Base-by-base conservation (phyloP, 2,797 vertebrate genomes). In the Enteromius unitaeniatus region DNA sequence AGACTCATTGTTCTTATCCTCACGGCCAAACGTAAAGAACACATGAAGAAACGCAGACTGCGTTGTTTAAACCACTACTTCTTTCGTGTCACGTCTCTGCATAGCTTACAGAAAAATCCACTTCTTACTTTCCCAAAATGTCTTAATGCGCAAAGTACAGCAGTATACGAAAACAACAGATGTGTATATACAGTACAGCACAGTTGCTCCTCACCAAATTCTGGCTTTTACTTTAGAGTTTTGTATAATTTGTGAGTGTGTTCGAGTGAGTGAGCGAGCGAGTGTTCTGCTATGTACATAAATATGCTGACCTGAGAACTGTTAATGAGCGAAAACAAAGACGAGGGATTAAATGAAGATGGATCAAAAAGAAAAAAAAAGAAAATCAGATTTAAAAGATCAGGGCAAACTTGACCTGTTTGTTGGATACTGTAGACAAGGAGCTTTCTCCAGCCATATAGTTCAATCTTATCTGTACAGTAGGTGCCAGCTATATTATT, bases 371-470 rank as follows among this genome's bases (percentile, higher is more conserved):
- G 62, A 64, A 42, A n/a, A 91, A 92, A 90, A 92, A 93, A 95
- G 93, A 85, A 34, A 78, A 93, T 89, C 93, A 14, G 9, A 37
- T 79, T 49, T 75, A 51, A 75, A 84, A 85, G 58, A 96, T 97
- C 96, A 96, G 96, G 96, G 95, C 94, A 95, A 91, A 96, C 92
- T 94, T 95, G 94, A 96, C 93, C 95, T 95, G 95, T 97, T 96
- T 95, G 95, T 95, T 97, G 96, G 92, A 96, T 96, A 97, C 96
- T 96, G 96, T 97, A 96, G 96, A 96, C 92, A 96, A 95, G 91
- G 95, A 96, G 96, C 96, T 97, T 97, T 97, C 97, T 97, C 96
- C 97, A 98, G 97, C 97, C 97, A 98, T 98, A 98, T 95, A 97
- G 96, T 99, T 97, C 96, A 97, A 96, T 96, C 95, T 96, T 94